Conservation (phyloP, 2,797 vertebrate species). For the Podargus strigoides region DNA sequence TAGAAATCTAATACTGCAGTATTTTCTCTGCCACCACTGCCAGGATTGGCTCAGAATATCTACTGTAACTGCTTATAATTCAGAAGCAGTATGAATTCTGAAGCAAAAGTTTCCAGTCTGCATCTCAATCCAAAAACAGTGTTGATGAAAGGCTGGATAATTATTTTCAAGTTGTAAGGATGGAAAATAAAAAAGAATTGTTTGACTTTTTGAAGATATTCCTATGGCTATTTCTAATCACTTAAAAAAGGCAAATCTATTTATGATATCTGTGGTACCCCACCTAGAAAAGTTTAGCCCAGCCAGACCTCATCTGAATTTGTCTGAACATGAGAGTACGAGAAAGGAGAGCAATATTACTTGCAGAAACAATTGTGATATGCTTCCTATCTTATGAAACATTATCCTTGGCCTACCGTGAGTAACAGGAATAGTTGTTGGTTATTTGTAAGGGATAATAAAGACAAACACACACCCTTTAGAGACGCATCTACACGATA, state of each 20-base stretch:
- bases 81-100: background rate
- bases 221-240: background rate
- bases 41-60: background rate
- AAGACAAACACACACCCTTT: background rate
- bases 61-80: slow-evolving; percentile 16
- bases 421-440: background rate
- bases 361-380: background rate
- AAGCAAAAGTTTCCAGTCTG: background rate
- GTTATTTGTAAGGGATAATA: background rate
- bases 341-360: background rate
- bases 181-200: background rate
- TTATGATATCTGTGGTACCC: accelerated
- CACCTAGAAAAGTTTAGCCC: background rate
- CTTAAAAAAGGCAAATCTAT: background rate
- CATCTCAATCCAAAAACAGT: background rate
- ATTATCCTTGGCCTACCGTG: background rate
- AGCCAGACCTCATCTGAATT: background rate
- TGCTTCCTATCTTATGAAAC: background rate
- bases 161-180: background rate
- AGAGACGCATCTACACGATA: background rate
- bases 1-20: slow-evolving; percentile 16
- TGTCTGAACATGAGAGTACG: background rate
- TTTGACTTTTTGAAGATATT: background rate
- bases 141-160: background rate
- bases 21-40: background rate